Evolutionary conservation across 2,888 invertebrate species (phyloP), one percentile per base, ranked within the genome.

Genomic region (Leptinotarsa tumamoca): DNA sequence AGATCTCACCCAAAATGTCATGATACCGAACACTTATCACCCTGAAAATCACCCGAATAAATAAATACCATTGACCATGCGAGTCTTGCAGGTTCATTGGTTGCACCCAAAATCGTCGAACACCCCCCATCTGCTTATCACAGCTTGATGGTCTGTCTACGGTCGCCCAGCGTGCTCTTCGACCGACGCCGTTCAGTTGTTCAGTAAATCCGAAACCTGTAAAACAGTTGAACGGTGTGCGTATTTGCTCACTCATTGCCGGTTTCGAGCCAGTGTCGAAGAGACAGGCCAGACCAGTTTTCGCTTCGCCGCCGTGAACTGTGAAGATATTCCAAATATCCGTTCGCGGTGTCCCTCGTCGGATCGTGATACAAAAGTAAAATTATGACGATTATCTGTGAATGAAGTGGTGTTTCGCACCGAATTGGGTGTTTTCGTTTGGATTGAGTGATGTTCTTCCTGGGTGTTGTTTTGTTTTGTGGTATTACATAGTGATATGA

Each of bases 321-420:
- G 74, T 61, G 71, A 71, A 74, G 67, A 71, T 71, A 74, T 74
- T 74, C 67, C 71, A 67, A 74, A 67, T 67, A 71, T 66, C 66
- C 43, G 33, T 67, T 15, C 51, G 67, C 23, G 66, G 56, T 67
- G 54, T 66, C 66, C 52, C n/a, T 67, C 33, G 67, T 67, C 21
- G 33, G 54, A 27, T 71, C 74, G 70, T 51, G 74, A 74, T 67
- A 74, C 27, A 67, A 63, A 33, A 63, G 66, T 71, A 51, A 56
- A 74, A 71, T 66, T 74, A 70, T 70, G 73, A 71, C 21, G 63
- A 74, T 51, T 68, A 73, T 70, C 63, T 63, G 63, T 63, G 63
- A 63, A 63, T 63, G 63, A 63, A 63, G 63, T 63, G 63, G 63
- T 10, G 63, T 63, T 63, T 33, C 61, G 61, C 23, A 27, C 15